phyloP scores from a whole-genome alignment of 2,797 vertebrate genomes.

The Falco columbarius region DNA sequence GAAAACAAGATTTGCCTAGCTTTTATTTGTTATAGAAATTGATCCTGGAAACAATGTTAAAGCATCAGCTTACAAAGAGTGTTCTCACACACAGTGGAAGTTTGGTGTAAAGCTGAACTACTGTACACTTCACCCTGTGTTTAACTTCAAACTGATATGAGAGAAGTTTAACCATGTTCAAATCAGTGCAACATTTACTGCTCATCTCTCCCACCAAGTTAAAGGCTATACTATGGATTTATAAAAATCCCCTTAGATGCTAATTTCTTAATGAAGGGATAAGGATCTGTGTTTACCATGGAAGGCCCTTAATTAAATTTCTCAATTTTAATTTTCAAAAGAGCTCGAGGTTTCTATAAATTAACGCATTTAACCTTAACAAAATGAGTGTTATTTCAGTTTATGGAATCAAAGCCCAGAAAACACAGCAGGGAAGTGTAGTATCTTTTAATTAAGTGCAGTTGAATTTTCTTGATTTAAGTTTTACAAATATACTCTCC shows the following conservation, averaged over 20 bases:
- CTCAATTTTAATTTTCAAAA: background rate
- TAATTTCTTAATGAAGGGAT: background rate
- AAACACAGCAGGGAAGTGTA: background rate
- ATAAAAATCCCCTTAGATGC: background rate
- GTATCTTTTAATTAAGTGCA: background rate
- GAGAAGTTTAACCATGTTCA: background rate
- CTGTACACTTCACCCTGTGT: background rate
- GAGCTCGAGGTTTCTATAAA: background rate
- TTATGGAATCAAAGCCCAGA: background rate
- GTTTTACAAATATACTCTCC: background rate
- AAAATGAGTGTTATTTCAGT: background rate
- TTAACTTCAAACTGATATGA: background rate
- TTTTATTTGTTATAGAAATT: background rate
- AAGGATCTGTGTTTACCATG: background rate
- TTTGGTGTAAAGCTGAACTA: background rate
- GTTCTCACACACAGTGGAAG: background rate
- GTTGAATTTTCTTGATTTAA: background rate
- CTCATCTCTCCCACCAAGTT: background rate
- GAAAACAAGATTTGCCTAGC: background rate
- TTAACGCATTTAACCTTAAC: background rate
- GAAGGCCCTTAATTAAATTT: background rate
- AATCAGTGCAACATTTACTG: background rate
- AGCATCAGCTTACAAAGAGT: background rate
- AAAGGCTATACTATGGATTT: background rate
- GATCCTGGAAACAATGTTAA: background rate